Percentiles rank a stretch among this genome's conserved stretches.
Conservation (phyloP, 2,797 vertebrate genomes). For the Myiotriccus ornatus region DNA sequence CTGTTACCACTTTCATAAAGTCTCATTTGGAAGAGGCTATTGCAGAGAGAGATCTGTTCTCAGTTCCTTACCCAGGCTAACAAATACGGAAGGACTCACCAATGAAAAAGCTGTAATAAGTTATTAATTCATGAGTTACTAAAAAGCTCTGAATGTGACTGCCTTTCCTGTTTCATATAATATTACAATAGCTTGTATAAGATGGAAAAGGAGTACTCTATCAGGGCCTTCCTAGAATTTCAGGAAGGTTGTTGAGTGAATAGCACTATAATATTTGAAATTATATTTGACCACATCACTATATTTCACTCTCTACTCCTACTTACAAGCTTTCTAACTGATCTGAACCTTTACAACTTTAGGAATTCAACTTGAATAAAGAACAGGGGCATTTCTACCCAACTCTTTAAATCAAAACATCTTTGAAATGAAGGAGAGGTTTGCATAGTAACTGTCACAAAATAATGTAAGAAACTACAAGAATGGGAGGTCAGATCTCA, state of each 20-base stretch:
- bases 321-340: background rate
- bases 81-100: background rate
- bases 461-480: background rate
- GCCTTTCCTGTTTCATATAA: background rate
- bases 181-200: background rate
- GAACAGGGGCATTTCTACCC: background rate
- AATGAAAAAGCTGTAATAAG: background rate
- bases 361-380: background rate
- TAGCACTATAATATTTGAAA: background rate
- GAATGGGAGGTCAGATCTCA: background rate
- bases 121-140: background rate
- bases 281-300: background rate
- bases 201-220: background rate
- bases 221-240: background rate
- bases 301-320: background rate
- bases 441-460: background rate
- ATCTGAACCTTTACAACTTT: background rate
- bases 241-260: background rate
- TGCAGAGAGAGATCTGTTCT: background rate
- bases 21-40: background rate
- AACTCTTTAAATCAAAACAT: background rate
- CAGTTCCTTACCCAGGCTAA: background rate
- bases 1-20: background rate
- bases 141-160: background rate
- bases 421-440: background rate